These are phyloP conservation scores for Temnothorax rugatulus DNA, from an alignment of 2,888 invertebrate genomes.

Conservation along the genomic window DNA sequence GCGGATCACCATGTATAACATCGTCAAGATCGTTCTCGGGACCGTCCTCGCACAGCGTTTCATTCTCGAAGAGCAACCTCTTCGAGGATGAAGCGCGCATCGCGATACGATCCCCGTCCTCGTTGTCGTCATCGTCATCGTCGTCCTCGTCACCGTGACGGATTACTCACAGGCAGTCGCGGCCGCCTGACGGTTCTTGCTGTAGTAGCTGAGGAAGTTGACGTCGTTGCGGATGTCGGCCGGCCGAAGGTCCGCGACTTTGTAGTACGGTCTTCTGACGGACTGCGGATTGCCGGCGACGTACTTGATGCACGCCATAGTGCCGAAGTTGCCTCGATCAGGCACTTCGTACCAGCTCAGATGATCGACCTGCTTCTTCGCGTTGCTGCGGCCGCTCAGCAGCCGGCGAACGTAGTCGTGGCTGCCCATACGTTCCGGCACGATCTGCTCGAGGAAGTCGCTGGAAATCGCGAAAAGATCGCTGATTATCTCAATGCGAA, in stretches of 20 bases:
- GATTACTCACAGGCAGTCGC: constrained; percentile 86
- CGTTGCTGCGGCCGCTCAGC: constrained; percentile 89
- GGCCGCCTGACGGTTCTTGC: constrained; percentile 92
- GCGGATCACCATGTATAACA: background rate
- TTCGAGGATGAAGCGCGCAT: background rate
- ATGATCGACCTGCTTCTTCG: constrained; percentile 89
- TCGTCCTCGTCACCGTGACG: constrained; percentile 29
- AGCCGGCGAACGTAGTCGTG: constrained; percentile 92
- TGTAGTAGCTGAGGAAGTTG: constrained; percentile 95
- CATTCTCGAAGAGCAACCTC: background rate
- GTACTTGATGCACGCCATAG: constrained; percentile 94
- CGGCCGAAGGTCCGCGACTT: constrained; percentile 88
- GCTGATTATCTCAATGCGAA: background rate
- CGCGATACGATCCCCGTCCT: background rate
- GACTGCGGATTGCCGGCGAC: constrained; percentile 93
- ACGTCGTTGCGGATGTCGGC: constrained; percentile 94
- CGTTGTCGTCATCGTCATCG: constrained; percentile 23
- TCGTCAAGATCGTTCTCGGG: background rate
- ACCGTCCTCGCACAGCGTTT: background rate
- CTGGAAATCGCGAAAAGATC: constrained; percentile 80
- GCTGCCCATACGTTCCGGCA: constrained; percentile 88
- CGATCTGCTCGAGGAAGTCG: constrained; percentile 87
- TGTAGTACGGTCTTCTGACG: constrained; percentile 91
- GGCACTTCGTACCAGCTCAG: constrained; percentile 90
- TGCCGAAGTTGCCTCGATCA: constrained; percentile 90